These are phyloP conservation scores for Chinchilla lanigera DNA, from an alignment of 2,113 vertebrate species.

Conservation along the genomic window DNA sequence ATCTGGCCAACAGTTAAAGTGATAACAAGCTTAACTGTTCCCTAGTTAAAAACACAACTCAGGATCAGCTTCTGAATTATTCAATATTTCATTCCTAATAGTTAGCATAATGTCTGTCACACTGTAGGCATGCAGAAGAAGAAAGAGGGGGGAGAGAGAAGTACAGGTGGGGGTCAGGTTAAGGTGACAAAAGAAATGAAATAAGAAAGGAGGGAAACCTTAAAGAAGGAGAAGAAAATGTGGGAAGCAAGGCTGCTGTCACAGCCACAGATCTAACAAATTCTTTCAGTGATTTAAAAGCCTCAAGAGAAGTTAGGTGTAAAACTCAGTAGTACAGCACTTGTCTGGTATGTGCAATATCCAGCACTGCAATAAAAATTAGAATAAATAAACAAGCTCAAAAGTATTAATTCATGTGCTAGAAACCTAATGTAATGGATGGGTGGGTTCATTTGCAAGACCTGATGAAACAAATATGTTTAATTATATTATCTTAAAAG, in stretches of 20 bases:
- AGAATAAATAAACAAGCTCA: not conserved
- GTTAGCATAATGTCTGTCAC: not conserved
- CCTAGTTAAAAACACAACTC: not conserved
- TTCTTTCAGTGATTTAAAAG: not conserved
- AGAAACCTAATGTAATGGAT: conserved; percentile 45
- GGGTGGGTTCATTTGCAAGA: conserved; percentile 59
- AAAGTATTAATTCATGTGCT: conserved; percentile 35
- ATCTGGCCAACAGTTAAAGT: not conserved
- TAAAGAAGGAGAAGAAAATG: not conserved
- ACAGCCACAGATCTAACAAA: not conserved
- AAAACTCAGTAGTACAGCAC: not conserved
- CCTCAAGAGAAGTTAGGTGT: not conserved
- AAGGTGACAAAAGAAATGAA: not conserved
- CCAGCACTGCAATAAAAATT: not conserved
- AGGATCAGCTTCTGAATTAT: not conserved
- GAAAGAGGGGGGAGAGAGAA: not conserved
- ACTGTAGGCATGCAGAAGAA: not conserved
- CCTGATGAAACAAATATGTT: conserved; percentile 66
- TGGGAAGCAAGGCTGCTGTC: not conserved
- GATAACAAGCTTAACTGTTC: not conserved
- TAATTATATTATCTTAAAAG: conserved; percentile 74
- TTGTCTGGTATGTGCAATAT: not conserved
- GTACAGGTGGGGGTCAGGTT: not conserved
- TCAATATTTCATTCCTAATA: not conserved
- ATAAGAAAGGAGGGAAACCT: not conserved